Evolutionary conservation across 1,140 invertebrate genomes (phyloP), one percentile per base, ranked within the genome.

Genomic region (Drosophila auraria): DNA sequence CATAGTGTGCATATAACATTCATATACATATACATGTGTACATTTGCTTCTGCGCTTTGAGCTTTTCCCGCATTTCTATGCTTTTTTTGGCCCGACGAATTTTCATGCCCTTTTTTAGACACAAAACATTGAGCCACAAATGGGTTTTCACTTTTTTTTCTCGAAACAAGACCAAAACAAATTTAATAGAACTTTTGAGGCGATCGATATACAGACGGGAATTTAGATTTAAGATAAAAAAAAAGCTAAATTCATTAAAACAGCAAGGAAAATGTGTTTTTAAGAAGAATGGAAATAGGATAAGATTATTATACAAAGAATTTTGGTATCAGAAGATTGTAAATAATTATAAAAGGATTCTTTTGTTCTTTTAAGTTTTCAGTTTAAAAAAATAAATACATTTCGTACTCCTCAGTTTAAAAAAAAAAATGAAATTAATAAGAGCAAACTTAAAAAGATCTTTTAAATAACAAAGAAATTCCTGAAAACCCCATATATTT

Each of bases 61-160:
- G 27, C 27, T 38, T 49, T 66, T 45, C 4, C 38, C 27, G 40
- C 58, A 14, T 44, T 36, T 33, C 30, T 33, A 60, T 72, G 36
- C 54, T 70, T 42, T 68, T 66, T 70, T 70, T 70, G 62, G 66
- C 6, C 62, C 38, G 62, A 68, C 38, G 62, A 68, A 70, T 70
- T 70, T 68, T 38, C 63, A 68, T 70, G 68, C 68, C 66, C 66
- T 66, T 70, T 70, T 70, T 70, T 69, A 70, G 68, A 47, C 66
- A 66, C 66, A 66, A 30, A 53, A 44, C 36, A 30, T 27, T 66
- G 38, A 68, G 66, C 61, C 38, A n/a, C 27, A 70, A 70, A 68
- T 53, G 49, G 57, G 56, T 42, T 71, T 74, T 60, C 56, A 61
- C 57, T 54, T 61, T 53, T 72, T 42, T 53, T 30, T 23, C 15